A percentile compares a stretch with the other conserved stretches of the same genome.
These are phyloP conservation scores for Epistrophella euchroma DNA, from an alignment of 2,888 invertebrate species.

Conservation along the genomic window DNA sequence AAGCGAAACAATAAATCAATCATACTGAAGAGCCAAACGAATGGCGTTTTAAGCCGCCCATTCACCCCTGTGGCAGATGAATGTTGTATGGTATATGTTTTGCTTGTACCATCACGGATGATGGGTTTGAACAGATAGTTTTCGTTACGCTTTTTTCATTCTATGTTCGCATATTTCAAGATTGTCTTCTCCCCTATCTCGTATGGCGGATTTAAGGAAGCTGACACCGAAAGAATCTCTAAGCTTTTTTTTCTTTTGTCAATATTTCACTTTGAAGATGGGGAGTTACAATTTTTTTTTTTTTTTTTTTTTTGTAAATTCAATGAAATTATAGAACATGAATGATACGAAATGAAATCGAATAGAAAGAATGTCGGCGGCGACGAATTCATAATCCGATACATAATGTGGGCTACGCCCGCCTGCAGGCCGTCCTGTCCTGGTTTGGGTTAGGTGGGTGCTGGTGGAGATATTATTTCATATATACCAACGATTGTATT, in stretches of 20 bases:
- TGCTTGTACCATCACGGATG: slow-evolving; percentile 55
- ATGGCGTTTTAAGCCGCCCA: slow-evolving; percentile 75
- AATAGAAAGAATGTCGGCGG: slow-evolving; percentile 56
- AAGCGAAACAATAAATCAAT: slow-evolving; percentile 72
- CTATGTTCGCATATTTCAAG: slow-evolving; percentile 48
- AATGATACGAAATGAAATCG: slow-evolving; percentile 56
- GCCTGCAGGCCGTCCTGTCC: neutral
- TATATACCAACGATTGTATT: slow-evolving; percentile 18
- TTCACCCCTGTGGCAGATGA: slow-evolving; percentile 62
- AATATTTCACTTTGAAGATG: slow-evolving; percentile 36
- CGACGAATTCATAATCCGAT: slow-evolving; percentile 68
- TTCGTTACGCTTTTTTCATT: slow-evolving; percentile 57
- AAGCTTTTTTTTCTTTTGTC: slow-evolving; percentile 26
- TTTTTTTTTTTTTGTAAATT: slow-evolving; percentile 30
- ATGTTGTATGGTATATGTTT: slow-evolving; percentile 58
- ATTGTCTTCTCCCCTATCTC: slow-evolving; percentile 46
- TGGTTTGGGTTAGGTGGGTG: slow-evolving; percentile 8
- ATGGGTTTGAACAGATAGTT: slow-evolving; percentile 67
- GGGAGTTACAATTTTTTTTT: neutral
- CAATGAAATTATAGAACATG: slow-evolving; percentile 57
- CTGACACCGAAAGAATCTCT: slow-evolving; percentile 31
- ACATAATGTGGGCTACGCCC: slow-evolving; percentile 43
- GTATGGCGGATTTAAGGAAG: slow-evolving; percentile 18
- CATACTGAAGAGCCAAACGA: slow-evolving; percentile 73
- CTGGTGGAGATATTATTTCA: slow-evolving; percentile 11